phyloP scores from a whole-genome alignment of 30 jellyfish, hydroid and myxozoan species.

The Pelagia noctiluca region DNA sequence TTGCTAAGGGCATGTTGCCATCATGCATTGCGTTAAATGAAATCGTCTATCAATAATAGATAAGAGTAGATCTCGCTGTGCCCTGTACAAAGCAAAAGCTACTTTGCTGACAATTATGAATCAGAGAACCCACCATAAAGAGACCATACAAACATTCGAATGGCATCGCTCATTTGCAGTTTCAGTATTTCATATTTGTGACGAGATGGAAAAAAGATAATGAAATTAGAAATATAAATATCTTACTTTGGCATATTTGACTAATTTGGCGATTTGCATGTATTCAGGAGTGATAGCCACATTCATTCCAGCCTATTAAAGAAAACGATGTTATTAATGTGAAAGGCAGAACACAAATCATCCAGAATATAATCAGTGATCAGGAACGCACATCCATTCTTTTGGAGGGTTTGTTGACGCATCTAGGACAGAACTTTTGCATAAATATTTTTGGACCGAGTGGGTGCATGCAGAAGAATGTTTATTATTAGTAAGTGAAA shows the following conservation, averaged over 20 bases:
- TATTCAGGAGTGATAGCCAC: constrained; percentile 68
- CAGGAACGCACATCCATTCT: not conserved
- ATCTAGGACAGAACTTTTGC: not conserved
- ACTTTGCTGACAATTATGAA: too few relatives aligned
- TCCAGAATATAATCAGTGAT: not conserved
- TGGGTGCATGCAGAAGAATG: not conserved
- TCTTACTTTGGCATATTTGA: constrained; percentile 67
- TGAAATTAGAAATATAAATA: not conserved
- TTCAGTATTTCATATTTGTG: too few relatives aligned
- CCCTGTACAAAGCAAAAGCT: too few relatives aligned
- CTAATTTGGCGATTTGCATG: constrained; percentile 55
- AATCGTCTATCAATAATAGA: too few relatives aligned
- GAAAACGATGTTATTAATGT: not conserved
- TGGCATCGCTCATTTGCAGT: too few relatives aligned
- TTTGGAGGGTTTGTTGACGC: not conserved
- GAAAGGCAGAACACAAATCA: not conserved
- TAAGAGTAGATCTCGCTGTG: too few relatives aligned
- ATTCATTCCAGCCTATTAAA: constrained; percentile 34
- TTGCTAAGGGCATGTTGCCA: too few relatives aligned
- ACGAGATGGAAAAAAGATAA: too few relatives aligned
- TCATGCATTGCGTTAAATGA: too few relatives aligned
- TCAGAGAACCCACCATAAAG: too few relatives aligned
- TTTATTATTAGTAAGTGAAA: not conserved
- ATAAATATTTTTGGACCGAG: not conserved
- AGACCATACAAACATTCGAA: too few relatives aligned